phyloP scores from a whole-genome alignment of 2,113 vertebrate genomes.

The Bothrops jararaca region DNA sequence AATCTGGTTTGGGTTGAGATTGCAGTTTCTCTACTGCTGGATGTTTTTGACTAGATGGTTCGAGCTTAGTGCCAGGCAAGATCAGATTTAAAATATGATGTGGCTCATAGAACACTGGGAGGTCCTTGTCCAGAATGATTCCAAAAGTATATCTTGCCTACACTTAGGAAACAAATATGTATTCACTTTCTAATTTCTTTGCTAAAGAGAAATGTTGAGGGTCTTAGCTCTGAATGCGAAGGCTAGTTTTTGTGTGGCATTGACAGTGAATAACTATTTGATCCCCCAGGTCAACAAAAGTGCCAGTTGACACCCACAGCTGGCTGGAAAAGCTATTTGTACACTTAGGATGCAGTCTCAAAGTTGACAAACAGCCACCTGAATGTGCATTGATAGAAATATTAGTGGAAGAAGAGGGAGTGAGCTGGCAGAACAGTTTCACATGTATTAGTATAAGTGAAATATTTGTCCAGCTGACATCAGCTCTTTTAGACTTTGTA shows the following conservation, averaged over 20 bases:
- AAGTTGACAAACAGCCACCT: constrained; percentile 33
- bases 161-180: not conserved
- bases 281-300: constrained; percentile 21
- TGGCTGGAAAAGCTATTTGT: constrained; percentile 23
- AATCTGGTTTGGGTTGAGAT: not conserved
- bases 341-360: constrained; percentile 36
- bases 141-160: constrained; percentile 5
- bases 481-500: constrained; percentile 50
- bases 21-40: not conserved
- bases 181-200: not conserved
- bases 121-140: not conserved
- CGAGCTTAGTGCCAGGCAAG: not conserved
- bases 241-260: not conserved
- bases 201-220: not conserved
- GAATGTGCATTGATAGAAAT: constrained; percentile 41
- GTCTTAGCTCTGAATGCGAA: not conserved
- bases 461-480: constrained; percentile 71
- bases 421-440: constrained; percentile 23
- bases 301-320: constrained; percentile 12
- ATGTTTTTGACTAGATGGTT: not conserved
- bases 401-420: constrained; percentile 47
- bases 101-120: not conserved
- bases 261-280: not conserved
- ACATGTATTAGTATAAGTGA: not conserved
- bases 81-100: too few relatives aligned